A percentile compares a stretch with the other conserved stretches of the same genome.
Evolutionary conservation across 2,888 invertebrate genomes (phyloP).

Genomic region (Strigamia transsilvanica): DNA sequence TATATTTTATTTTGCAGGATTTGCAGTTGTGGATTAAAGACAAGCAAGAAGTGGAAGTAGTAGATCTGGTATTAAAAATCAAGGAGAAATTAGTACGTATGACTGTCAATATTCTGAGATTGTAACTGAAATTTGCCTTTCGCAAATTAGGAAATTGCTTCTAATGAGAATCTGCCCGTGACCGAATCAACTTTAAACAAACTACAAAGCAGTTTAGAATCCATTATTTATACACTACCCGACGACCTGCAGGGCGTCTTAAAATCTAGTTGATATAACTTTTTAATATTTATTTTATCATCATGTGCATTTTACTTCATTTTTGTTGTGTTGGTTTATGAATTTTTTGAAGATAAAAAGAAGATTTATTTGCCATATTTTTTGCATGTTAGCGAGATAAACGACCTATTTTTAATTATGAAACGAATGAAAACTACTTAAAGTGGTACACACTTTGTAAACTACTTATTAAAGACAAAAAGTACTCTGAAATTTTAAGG

Average conservation of each 20-base stretch:
- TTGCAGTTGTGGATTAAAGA: conserved; percentile 88
- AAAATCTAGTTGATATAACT: conserved; percentile 58
- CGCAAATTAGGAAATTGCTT: conserved; percentile 58
- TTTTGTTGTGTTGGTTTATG: not conserved
- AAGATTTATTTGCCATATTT: not conserved
- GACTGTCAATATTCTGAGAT: conserved; percentile 60
- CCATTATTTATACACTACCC: conserved; percentile 82
- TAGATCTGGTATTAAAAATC: conserved; percentile 94
- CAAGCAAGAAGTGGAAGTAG: conserved; percentile 95
- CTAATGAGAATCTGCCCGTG: conserved; percentile 68
- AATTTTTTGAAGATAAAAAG: not conserved
- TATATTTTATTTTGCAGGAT: conserved; percentile 73
- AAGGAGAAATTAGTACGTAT: conserved; percentile 81
- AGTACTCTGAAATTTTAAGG: not conserved
- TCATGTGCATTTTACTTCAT: not conserved
- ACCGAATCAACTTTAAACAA: conserved; percentile 68
- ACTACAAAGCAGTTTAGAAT: conserved; percentile 75
- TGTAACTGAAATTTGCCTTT: conserved; percentile 56
- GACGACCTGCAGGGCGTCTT: conserved; percentile 86
- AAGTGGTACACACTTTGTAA: conserved; percentile 2
- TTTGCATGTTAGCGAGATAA: not conserved
- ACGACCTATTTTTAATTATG: conserved; percentile 21
- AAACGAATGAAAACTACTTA: not conserved
- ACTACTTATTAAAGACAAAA: conserved; percentile 32
- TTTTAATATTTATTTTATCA: not conserved